Evolutionary conservation across 2,113 vertebrate species (phyloP), one percentile per base, ranked within the genome.

Genomic region (Bucco capensis): DNA sequence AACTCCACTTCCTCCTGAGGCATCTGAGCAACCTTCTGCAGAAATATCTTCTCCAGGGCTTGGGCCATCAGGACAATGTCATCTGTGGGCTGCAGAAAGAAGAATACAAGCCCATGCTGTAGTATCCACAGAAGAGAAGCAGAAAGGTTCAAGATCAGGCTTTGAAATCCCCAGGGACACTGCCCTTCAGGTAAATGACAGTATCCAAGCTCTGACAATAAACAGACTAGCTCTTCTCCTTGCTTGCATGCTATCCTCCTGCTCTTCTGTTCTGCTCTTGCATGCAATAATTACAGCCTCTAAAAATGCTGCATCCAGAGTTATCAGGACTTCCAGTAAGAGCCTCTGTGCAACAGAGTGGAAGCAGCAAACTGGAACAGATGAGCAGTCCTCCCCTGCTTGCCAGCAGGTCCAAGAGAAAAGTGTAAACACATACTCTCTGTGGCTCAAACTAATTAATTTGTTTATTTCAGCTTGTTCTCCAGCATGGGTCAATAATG

Each of bases 11-110:
- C 99, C 25, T 97, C 97, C 88, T 98, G 98, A 57, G 98, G 98
- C 98, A 99, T 99, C 94, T 98, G 97, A 38, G 98, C 97, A 71
- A 99, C 98, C 91, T 99, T 99, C 93, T 99, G 98, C 90, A 99
- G 95, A 95, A 99, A 99, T 54, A 99, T 98, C 97, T 99, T 99
- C 96, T 99, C 99, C 97, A 99, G 94, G 27, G 99, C 98, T 84
- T 99, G 99, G 11, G 99, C 99, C 99, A 99, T 99, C 82, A 99
- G 98, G 90, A 99, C 99, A 3, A 99, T 99, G 96, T 99, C 99
- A 77, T 99, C 99, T 86, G 99, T 99, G 58, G 99, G 99, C 99
- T 99, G 91, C 81, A 94, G 64, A 94, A 81, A 83, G 79, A 86
- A 83, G 38, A 84, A 89, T 4, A 84, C 6, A 65, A 92, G 64